phyloP scores from a whole-genome alignment of 2,113 vertebrate species.

The Anguilla japonica region DNA sequence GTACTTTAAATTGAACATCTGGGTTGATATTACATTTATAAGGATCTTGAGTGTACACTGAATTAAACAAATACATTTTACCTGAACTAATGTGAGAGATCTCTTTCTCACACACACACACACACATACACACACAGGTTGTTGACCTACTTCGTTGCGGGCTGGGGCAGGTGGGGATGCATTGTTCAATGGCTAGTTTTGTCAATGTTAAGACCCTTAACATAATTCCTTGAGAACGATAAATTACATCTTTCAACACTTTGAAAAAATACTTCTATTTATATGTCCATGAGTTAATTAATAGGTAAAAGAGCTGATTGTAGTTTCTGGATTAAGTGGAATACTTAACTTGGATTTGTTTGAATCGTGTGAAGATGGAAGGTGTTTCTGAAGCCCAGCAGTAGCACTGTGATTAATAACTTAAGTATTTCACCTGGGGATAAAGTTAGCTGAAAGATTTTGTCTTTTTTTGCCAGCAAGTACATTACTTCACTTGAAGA shows the following conservation, averaged over 20 bases:
- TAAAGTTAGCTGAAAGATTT: background rate
- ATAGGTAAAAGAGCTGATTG: background rate
- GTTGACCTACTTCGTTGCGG: too few relatives aligned
- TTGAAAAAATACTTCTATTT: background rate
- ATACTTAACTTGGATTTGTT: background rate
- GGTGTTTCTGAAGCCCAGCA: background rate
- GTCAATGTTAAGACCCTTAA: background rate
- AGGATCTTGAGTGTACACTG: too few relatives aligned
- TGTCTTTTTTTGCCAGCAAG: background rate
- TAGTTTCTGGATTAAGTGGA: background rate
- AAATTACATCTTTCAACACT: background rate
- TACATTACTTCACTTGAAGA: background rate
- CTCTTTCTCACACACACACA: too few relatives aligned
- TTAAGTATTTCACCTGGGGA: background rate
- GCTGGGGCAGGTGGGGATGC: too few relatives aligned
- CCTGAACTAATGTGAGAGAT: too few relatives aligned
- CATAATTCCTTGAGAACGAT: background rate
- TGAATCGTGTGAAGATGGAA: background rate
- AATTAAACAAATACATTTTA: too few relatives aligned
- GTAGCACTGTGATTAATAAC: constrained; percentile 1
- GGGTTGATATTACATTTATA: too few relatives aligned
- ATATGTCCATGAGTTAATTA: background rate
- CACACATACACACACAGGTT: too few relatives aligned
- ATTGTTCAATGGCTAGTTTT: too few relatives aligned
- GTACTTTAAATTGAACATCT: too few relatives aligned